phyloP scores from a whole-genome alignment of 2,888 invertebrate species.

The Sericinus montela region DNA sequence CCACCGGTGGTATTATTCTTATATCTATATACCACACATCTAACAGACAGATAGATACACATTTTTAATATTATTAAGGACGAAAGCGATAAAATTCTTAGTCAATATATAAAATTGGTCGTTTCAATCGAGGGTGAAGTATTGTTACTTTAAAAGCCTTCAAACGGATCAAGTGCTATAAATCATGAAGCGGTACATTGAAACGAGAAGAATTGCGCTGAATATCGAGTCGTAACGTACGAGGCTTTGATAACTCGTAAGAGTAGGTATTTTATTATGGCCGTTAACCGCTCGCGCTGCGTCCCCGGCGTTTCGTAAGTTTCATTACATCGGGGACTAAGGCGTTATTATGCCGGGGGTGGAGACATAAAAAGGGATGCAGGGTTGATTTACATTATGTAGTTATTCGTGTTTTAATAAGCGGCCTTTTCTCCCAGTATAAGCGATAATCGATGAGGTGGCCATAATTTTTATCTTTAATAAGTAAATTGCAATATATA shows the following conservation, averaged over 20 bases:
- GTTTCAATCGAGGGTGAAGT: too few species aligned
- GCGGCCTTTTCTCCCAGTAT: too few species aligned
- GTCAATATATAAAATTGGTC: too few species aligned
- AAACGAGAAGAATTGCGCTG: not conserved
- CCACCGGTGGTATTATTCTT: too few species aligned
- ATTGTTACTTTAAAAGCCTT: not conserved
- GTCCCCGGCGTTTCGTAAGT: slow-evolving; percentile 6
- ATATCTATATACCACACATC: too few species aligned
- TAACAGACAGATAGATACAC: too few species aligned
- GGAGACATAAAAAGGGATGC: not conserved
- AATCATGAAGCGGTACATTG: not conserved
- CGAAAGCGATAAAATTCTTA: too few species aligned
- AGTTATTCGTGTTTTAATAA: not conserved
- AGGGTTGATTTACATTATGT: not conserved
- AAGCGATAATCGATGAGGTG: too few species aligned
- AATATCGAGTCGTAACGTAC: slow-evolving; percentile 10
- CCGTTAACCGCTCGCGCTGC: slow-evolving; percentile 13
- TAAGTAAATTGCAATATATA: too few species aligned
- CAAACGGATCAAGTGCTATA: slow-evolving; percentile 6
- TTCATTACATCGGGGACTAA: slow-evolving; percentile 2
- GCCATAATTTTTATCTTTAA: too few species aligned
- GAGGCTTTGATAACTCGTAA: slow-evolving; percentile 9
- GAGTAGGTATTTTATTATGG: slow-evolving; percentile 17
- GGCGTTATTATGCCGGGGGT: slow-evolving; percentile 5
- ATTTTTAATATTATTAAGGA: too few species aligned